These are phyloP conservation scores for Cavia porcellus DNA, from an alignment of 2,113 vertebrate genomes.

Conservation along the genomic window DNA sequence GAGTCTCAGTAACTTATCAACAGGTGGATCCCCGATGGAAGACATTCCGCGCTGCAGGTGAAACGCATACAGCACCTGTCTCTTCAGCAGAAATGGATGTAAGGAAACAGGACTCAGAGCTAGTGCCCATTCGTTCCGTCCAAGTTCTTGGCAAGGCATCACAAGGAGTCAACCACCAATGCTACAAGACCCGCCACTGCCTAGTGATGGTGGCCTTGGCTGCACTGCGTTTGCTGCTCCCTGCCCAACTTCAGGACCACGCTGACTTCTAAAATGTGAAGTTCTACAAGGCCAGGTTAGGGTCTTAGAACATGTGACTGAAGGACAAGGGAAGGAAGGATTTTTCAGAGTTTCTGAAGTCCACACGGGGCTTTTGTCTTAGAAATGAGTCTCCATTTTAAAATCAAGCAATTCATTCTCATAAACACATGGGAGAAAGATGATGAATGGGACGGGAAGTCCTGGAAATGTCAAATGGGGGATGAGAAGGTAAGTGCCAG, in stretches of 20 bases:
- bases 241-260: accelerated
- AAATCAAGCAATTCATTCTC: not conserved
- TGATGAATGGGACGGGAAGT: accelerated
- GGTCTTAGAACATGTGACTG: accelerated
- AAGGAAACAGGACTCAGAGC: not conserved
- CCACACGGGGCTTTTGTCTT: accelerated
- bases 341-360: accelerated
- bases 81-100: not conserved
- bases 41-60: not conserved
- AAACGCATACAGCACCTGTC: accelerated
- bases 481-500: accelerated
- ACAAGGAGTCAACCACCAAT: accelerated
- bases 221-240: accelerated
- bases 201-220: not conserved
- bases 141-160: accelerated
- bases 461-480: accelerated
- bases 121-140: accelerated
- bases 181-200: not conserved
- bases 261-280: accelerated
- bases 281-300: not conserved
- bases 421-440: not conserved
- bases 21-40: too few relatives aligned
- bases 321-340: accelerated
- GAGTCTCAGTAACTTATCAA: not conserved
- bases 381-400: not conserved